phyloP scores from a whole-genome alignment of 2,797 vertebrate genomes.

The Nyctalus aviator region DNA sequence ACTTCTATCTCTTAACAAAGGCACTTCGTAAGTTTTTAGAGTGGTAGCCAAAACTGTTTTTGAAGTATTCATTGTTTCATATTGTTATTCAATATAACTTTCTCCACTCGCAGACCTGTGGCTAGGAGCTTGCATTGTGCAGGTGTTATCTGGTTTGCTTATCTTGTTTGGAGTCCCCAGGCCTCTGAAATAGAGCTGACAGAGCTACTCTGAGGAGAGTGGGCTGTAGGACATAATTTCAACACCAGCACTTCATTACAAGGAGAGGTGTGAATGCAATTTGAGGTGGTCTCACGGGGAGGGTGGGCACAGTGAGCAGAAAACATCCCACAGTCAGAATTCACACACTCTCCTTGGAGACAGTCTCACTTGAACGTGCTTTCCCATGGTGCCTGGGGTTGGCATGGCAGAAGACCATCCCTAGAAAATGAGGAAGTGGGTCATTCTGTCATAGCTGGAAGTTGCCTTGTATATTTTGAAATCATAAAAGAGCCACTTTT shows the following conservation, averaged over 20 bases:
- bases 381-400: fast-evolving
- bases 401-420: constrained; percentile 25
- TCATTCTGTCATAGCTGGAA: constrained; percentile 79
- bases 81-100: neutral
- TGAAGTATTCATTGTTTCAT: constrained; percentile 25
- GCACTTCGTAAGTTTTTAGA: neutral
- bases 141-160: neutral
- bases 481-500: constrained; percentile 79
- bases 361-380: neutral
- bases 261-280: constrained; percentile 15
- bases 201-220: neutral
- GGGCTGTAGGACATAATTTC: constrained; percentile 43
- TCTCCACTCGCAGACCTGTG: neutral
- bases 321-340: neutral
- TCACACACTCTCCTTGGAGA: fast-evolving
- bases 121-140: neutral
- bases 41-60: neutral
- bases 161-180: neutral
- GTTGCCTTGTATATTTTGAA: constrained; percentile 69
- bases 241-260: constrained; percentile 1
- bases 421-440: constrained; percentile 72
- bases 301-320: neutral
- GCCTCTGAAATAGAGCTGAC: neutral
- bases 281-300: neutral
- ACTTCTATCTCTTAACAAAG: neutral